Evolutionary conservation across 2,113 vertebrate species (phyloP).

Genomic region (Donacobius atricapilla): DNA sequence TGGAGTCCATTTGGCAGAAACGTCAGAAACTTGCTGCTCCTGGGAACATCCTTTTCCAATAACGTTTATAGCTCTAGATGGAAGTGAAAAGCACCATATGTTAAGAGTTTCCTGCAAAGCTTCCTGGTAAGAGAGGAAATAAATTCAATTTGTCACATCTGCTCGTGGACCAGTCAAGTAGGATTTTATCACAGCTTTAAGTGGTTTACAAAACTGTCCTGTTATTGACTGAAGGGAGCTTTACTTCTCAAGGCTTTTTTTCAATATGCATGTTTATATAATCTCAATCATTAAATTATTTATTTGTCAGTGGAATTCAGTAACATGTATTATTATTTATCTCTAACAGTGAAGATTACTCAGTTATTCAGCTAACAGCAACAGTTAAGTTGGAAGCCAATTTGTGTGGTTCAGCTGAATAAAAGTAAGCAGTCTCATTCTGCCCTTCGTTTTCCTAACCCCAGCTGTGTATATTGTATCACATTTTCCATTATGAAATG

Average conservation of each 20-base stretch:
- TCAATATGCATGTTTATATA: slow-evolving; percentile 55
- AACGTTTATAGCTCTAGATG: slow-evolving; percentile 84
- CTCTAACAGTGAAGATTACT: slow-evolving; percentile 64
- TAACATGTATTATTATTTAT: slow-evolving; percentile 65
- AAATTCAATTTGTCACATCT: slow-evolving; percentile 95
- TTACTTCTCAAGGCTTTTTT: slow-evolving; percentile 58
- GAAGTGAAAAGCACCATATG: slow-evolving; percentile 85
- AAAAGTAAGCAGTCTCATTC: slow-evolving; percentile 7
- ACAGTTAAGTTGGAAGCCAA: slow-evolving; percentile 25
- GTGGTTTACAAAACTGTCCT: slow-evolving; percentile 89
- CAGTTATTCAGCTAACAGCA: slow-evolving; percentile 49
- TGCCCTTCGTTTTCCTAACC: slow-evolving; percentile 32
- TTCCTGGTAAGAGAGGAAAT: slow-evolving; percentile 86
- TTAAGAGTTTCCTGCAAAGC: slow-evolving; percentile 88
- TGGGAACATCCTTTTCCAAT: slow-evolving; percentile 86
- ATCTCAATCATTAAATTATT: slow-evolving; percentile 70
- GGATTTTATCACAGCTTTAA: slow-evolving; percentile 91
- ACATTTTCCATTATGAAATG: slow-evolving; percentile 58
- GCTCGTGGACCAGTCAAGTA: slow-evolving; percentile 83
- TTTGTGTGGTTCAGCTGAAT: slow-evolving; percentile 24
- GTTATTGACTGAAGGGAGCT: slow-evolving; percentile 77
- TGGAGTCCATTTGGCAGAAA: slow-evolving; percentile 82
- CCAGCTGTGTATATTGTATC: slow-evolving; percentile 19
- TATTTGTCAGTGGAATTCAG: slow-evolving; percentile 64
- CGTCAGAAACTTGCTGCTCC: slow-evolving; percentile 78